Evolutionary conservation across 1,140 invertebrate species (phyloP).

Genomic region (Adelges cooleyi): DNA sequence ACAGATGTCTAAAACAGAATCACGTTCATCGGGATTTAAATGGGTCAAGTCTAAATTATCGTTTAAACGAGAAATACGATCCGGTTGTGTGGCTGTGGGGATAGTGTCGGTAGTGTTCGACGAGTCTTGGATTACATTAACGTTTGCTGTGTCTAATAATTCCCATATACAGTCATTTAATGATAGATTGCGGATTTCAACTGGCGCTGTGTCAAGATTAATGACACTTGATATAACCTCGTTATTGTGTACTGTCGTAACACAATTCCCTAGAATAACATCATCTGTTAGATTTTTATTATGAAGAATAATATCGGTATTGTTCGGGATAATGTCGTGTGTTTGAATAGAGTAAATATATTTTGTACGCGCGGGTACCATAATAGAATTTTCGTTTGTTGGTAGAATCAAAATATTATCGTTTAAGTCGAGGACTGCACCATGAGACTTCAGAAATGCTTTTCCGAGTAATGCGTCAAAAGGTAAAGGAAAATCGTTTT

Average conservation of each 20-base stretch:
- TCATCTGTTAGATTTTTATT: not conserved
- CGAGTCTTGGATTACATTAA: not conserved
- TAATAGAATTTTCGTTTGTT: not conserved
- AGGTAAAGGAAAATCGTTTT: not conserved
- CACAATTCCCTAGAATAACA: too few species aligned
- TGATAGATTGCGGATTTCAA: not conserved
- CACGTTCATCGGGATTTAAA: conserved; percentile 29
- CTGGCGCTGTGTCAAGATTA: too few species aligned
- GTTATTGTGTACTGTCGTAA: too few species aligned
- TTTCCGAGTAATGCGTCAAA: not conserved
- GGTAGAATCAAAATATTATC: not conserved
- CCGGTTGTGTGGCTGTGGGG: not conserved
- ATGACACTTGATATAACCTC: too few species aligned
- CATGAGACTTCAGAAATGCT: not conserved
- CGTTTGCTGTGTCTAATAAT: not conserved
- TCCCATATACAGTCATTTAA: too few species aligned
- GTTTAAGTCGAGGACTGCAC: not conserved
- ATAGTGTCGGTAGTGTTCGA: not conserved
- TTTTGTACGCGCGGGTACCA: not conserved
- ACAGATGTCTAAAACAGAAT: conserved; percentile 7
- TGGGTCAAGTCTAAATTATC: conserved; percentile 21
- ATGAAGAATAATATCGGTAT: not conserved
- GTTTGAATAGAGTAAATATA: not conserved
- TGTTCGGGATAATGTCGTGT: not conserved
- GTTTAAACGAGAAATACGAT: not conserved